A percentile compares a stretch with the other conserved stretches of the same genome.
phyloP scores from a whole-genome alignment of 53 echinoderm and acorn worm species.

The Holothuria scabra region DNA sequence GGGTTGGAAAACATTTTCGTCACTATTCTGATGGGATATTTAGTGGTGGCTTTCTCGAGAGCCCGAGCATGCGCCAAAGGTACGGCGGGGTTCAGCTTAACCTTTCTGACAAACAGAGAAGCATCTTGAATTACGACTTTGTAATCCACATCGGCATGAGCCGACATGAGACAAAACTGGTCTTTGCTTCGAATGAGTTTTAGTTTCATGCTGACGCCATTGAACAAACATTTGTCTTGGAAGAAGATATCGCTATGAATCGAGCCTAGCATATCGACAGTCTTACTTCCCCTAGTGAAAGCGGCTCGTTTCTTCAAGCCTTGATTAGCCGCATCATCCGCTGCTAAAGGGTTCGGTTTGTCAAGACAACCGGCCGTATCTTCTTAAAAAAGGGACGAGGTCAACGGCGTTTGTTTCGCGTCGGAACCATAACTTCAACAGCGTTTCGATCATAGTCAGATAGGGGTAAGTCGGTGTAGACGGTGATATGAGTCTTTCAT shows the following conservation, averaged over 20 bases:
- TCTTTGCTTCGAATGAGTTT: slow-evolving; percentile 70
- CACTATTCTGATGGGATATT: slow-evolving; percentile 66
- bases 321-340: slow-evolving; percentile 11
- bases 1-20: slow-evolving; percentile 59
- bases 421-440: slow-evolving; percentile 55
- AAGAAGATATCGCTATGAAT: too few species aligned
- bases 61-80: slow-evolving; percentile 67
- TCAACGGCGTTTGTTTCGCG: slow-evolving; percentile 36
- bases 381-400: slow-evolving; percentile 60
- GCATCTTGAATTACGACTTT: slow-evolving; percentile 71
- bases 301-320: slow-evolving; percentile 46
- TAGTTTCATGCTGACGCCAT: slow-evolving; percentile 68
- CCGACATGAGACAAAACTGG: too few species aligned
- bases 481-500: slow-evolving; percentile 61
- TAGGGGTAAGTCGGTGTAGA: slow-evolving; percentile 66
- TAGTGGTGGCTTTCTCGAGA: slow-evolving; percentile 73
- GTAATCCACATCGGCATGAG: slow-evolving; percentile 69
- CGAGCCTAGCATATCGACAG: slow-evolving; percentile 39
- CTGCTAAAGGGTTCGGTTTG: slow-evolving; percentile 35
- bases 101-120: slow-evolving; percentile 69
- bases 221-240: slow-evolving; percentile 51
- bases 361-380: slow-evolving; percentile 70
- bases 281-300: background rate
- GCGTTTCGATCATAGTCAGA: slow-evolving; percentile 63
- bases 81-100: slow-evolving; percentile 71